These are phyloP conservation scores for Dendrolimus houi DNA, from an alignment of 2,888 invertebrate genomes.

Conservation along the genomic window DNA sequence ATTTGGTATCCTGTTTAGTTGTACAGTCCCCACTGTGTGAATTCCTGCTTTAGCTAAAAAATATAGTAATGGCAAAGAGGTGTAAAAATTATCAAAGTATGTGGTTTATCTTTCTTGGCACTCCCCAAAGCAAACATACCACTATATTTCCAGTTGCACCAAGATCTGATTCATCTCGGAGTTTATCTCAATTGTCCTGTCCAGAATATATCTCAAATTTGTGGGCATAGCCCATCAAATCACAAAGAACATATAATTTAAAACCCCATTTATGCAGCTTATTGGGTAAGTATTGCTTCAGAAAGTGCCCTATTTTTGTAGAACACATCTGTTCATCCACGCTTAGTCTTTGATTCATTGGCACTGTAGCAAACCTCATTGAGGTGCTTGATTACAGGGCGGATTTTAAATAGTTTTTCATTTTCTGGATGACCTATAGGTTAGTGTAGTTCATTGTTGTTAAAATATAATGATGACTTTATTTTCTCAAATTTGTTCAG, in stretches of 20 bases:
- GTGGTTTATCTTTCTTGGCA: constrained; percentile 23
- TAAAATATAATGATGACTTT: constrained; percentile 22
- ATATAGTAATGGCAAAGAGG: constrained; percentile 22
- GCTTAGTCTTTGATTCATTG: constrained; percentile 24
- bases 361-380: constrained; percentile 17
- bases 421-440: constrained; percentile 21
- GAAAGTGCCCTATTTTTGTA: constrained; percentile 18
- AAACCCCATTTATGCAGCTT: constrained; percentile 29
- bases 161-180: constrained; percentile 22
- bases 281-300: constrained; percentile 19
- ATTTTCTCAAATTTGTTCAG: constrained; percentile 24
- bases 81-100: constrained; percentile 30
- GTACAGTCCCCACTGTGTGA: constrained; percentile 27
- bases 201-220: constrained; percentile 25
- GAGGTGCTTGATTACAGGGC: constrained; percentile 16
- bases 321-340: constrained; percentile 30
- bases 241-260: constrained; percentile 22
- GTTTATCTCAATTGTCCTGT: constrained; percentile 26
- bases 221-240: constrained; percentile 15
- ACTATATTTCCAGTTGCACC: constrained; percentile 21
- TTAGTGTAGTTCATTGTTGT: constrained; percentile 17
- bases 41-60: constrained; percentile 26
- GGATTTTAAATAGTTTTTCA: constrained; percentile 21
- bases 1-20: constrained; percentile 29
- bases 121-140: constrained; percentile 20